Percentiles rank a stretch among this genome's conserved stretches.
Conservation (phyloP, 2,888 invertebrate genomes). For the Digitonthophagus gazella region DNA sequence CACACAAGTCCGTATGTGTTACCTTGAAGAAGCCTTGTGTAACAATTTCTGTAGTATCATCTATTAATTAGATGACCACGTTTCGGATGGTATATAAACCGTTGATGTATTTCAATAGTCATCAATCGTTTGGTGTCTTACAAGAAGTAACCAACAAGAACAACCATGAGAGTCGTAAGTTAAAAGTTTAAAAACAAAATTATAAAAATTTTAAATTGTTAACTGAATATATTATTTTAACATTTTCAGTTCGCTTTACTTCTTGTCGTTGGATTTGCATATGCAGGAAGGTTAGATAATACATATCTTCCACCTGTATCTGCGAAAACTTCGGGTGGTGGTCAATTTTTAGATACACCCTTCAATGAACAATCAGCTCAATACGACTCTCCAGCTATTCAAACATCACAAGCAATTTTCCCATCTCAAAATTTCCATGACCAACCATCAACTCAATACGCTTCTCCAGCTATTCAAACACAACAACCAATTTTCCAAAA, state of each 20-base stretch:
- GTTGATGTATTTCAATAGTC: background rate
- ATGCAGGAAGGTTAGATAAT: constrained; percentile 57
- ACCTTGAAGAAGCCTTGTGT: background rate
- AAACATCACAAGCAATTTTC: no score
- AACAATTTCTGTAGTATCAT: background rate
- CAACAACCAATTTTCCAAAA: no score
- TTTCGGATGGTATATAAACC: background rate
- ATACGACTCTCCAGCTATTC: background rate
- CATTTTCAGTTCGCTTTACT: constrained; percentile 51
- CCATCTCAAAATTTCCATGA: background rate
- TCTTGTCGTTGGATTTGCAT: constrained; percentile 44
- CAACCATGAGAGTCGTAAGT: background rate
- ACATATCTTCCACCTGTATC: constrained; percentile 58
- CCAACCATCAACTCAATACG: background rate
- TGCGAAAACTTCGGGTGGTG: constrained; percentile 54
- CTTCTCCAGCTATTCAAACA: no score
- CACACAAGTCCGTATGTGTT: background rate
- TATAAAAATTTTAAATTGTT: no score
- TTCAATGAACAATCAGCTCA: constrained; percentile 8
- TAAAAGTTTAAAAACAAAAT: background rate
- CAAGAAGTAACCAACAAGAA: background rate
- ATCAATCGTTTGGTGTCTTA: background rate
- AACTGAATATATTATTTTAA: background rate
- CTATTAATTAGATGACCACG: background rate
- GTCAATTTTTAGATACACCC: constrained; percentile 42